These are phyloP conservation scores for Cydia amplana DNA, from an alignment of 1,140 invertebrate species.

Conservation along the genomic window DNA sequence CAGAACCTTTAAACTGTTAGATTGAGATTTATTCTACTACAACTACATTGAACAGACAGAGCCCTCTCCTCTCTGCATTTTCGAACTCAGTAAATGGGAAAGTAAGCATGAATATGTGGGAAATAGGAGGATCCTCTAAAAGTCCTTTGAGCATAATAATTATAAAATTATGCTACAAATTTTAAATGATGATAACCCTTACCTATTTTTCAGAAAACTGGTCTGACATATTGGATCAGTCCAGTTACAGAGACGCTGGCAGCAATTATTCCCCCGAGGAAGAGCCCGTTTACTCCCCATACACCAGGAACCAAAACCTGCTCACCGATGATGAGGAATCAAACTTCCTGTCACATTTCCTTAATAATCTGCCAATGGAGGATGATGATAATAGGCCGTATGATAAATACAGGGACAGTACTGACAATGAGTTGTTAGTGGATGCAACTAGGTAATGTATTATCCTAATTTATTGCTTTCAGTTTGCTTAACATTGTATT, in stretches of 20 bases:
- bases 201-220: slow-evolving; percentile 70
- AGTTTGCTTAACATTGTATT: not conserved
- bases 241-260: slow-evolving; percentile 68
- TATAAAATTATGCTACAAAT: too few relatives aligned
- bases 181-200: slow-evolving; percentile 31
- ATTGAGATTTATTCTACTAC: too few relatives aligned
- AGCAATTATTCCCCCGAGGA: slow-evolving; percentile 71
- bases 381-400: slow-evolving; percentile 63
- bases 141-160: too few relatives aligned
- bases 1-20: too few relatives aligned
- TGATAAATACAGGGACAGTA: slow-evolving; percentile 73
- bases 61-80: too few relatives aligned
- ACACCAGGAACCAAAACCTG: slow-evolving; percentile 60
- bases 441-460: slow-evolving; percentile 54
- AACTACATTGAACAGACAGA: too few relatives aligned
- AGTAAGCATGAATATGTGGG: too few relatives aligned
- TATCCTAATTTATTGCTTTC: not conserved
- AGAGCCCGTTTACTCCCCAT: slow-evolving; percentile 70
- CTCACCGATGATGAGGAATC: slow-evolving; percentile 63
- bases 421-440: slow-evolving; percentile 72
- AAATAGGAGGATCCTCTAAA: too few relatives aligned
- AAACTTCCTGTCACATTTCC: slow-evolving; percentile 62
- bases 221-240: slow-evolving; percentile 74
- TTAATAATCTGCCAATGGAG: slow-evolving; percentile 67
- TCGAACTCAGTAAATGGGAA: too few relatives aligned